Percentiles rank a stretch among this genome's conserved stretches.
These are phyloP conservation scores for Stenotaenia linearis DNA, from an alignment of 2,888 invertebrate genomes.

Conservation along the genomic window DNA sequence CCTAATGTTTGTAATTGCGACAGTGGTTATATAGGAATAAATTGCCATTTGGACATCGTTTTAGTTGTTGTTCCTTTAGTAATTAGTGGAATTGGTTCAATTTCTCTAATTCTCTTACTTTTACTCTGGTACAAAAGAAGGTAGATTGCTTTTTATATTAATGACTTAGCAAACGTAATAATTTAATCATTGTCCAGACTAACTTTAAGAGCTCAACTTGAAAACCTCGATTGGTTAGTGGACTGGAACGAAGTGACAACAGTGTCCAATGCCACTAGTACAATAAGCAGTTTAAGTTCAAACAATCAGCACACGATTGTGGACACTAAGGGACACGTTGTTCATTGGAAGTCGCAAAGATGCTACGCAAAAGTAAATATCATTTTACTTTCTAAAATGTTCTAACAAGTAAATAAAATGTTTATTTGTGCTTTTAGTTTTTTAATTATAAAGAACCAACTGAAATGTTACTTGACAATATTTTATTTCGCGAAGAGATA, in stretches of 20 bases:
- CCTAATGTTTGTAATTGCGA: conserved; percentile 29
- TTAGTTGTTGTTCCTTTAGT: not conserved
- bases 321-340: not conserved
- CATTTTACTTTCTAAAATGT: not conserved
- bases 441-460: not conserved
- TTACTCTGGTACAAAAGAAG: not conserved
- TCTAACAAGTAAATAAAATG: not conserved
- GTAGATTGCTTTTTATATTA: too few relatives aligned
- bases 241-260: not conserved
- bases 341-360: conserved; percentile 16
- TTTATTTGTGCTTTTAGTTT: not conserved
- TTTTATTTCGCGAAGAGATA: conserved; percentile 4
- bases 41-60: not conserved
- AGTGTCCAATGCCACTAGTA: not conserved
- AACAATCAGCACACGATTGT: not conserved
- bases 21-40: not conserved
- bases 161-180: too few relatives aligned
- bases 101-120: not conserved
- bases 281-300: conserved; percentile 3
- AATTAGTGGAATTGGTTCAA: not conserved
- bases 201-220: not conserved
- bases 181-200: too few relatives aligned
- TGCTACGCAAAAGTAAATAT: conserved; percentile 23
- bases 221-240: conserved; percentile 28
- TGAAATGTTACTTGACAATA: not conserved